Evolutionary conservation across 2,113 vertebrate genomes (phyloP), one percentile per base, ranked within the genome.

Genomic region (Megaceryle torquata): DNA sequence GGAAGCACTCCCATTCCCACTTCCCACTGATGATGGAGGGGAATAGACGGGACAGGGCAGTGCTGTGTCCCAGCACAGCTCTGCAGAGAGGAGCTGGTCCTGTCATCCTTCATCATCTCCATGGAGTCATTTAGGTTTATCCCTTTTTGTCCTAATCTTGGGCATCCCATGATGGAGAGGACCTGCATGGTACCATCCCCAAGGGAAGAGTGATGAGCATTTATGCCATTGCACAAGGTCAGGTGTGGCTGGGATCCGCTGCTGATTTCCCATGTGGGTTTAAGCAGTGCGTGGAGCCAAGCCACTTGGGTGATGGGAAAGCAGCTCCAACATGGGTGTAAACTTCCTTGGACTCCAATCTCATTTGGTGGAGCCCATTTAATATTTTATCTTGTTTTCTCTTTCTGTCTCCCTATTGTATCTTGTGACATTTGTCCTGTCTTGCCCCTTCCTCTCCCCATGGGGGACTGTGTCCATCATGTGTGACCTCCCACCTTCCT

Each of bases 341-440:
- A 88, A 21, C 26, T 81, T 28, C 37, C 70, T 85, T 5, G 20
- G 39, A 80, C 53, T 33, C 41, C 29, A 64, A 16, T 50, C 22
- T 90, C 35, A 61, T 59, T 61, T 54, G 4, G 39, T 67, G 46
- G 50, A 69, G 44, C 67, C 70, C 20, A 22, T 43, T 91, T 97
- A 95, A 97, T 92, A 63, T 67, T 93, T 95, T 96, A 15, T 97
- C 25, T 85, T 95, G 13, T 97, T 87, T 89, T 95, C 50, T 94
- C 53, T 92, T 48, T 67, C 64, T 93, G 44, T 80, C 33, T 64
- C n/a, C 94, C 53, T 93, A 37, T 96, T 87, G 95, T 98, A 88
- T 98, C 86, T 59, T 0, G 97, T 98, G 95, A 69, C 11, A 87
- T 96, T 88, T 96, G 91, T 97, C 91, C 41, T 95, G 86, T 96